Evolutionary conservation across 2,113 vertebrate species (phyloP), one percentile per base, ranked within the genome.

Genomic region (Hyaena hyaena): DNA sequence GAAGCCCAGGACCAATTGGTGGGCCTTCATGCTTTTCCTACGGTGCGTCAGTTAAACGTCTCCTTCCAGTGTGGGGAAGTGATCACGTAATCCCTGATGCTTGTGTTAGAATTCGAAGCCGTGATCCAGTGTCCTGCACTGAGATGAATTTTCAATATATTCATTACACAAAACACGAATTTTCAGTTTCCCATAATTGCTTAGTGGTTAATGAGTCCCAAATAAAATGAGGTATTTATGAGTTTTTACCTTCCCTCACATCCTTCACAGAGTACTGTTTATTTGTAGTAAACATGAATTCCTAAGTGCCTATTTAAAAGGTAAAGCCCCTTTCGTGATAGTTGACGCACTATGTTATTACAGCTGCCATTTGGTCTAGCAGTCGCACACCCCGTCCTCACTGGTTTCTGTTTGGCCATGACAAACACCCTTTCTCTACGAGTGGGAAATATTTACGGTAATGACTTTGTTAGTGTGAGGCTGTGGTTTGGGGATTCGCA

Each of bases 131-230:
- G 39, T 31, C 74, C 66, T 33, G 21, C 5, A 5, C 5, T 24
- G 39, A 82, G 71, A 86, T 90, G 80, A 58, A 88, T 71, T 39
- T 97, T 98, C 95, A 71, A 97, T 91, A 33, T 31, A 26, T 77
- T 90, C 92, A 77, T 97, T 63, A 93, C 28, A 63, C 50, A 68
- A 82, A 95, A 94, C 15, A 45, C n/a, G 63, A 65, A 73, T 74
- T 95, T 88, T 95, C 61, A 24, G 35, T 83, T 96, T 61, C 39
- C 90, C 4, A 79, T 91, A 93, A 96, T 95, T 86, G 43, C 53
- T 82, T 63, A 8, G 16, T 68, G 55, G 82, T 76, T 74, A 93
- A 88, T 79, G 66, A 88, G 58, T 93, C 93, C 79, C 76, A 71
- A 63, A 53, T 71, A 82, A 69, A 43, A 92, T 71, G 74, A 92